Percentiles rank a stretch among this genome's conserved stretches.
These are phyloP conservation scores for Megaptera novaeangliae DNA, from an alignment of 2,113 vertebrate genomes.

Conservation along the genomic window DNA sequence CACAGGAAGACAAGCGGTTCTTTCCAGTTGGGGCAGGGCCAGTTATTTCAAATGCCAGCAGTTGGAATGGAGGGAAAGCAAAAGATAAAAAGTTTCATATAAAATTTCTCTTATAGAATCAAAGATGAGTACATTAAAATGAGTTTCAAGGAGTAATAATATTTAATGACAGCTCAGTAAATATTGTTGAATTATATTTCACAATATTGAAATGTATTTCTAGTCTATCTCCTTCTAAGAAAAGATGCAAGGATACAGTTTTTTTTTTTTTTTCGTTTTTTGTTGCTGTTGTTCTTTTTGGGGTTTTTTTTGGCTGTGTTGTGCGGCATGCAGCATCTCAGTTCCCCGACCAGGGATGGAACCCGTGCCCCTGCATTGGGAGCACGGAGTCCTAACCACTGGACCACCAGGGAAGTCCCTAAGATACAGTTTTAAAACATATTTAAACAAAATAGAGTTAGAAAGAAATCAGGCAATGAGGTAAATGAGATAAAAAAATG, in stretches of 20 bases:
- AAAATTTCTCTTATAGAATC: background rate
- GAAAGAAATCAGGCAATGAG: background rate
- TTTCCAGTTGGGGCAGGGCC: background rate
- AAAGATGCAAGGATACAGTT: background rate
- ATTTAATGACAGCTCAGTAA: background rate
- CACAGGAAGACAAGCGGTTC: accelerated
- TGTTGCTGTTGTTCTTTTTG: too few relatives aligned
- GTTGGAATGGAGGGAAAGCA: background rate
- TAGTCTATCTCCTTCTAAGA: background rate
- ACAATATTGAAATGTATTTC: background rate
- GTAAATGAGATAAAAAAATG: background rate
- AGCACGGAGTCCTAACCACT: too few relatives aligned
- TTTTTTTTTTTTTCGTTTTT: too few relatives aligned
- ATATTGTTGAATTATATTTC: background rate
- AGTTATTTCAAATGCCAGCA: background rate
- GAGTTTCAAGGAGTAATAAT: background rate
- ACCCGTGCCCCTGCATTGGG: too few relatives aligned
- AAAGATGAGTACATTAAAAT: background rate
- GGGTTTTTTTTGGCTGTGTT: too few relatives aligned
- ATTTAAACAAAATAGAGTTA: background rate
- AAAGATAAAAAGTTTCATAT: background rate
- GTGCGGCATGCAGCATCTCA: too few relatives aligned
- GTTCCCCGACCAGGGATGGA: too few relatives aligned
- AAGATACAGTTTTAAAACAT: background rate
- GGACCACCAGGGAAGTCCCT: too few relatives aligned